These are phyloP conservation scores for Natator depressus DNA, from an alignment of 2,113 vertebrate genomes.

Conservation along the genomic window DNA sequence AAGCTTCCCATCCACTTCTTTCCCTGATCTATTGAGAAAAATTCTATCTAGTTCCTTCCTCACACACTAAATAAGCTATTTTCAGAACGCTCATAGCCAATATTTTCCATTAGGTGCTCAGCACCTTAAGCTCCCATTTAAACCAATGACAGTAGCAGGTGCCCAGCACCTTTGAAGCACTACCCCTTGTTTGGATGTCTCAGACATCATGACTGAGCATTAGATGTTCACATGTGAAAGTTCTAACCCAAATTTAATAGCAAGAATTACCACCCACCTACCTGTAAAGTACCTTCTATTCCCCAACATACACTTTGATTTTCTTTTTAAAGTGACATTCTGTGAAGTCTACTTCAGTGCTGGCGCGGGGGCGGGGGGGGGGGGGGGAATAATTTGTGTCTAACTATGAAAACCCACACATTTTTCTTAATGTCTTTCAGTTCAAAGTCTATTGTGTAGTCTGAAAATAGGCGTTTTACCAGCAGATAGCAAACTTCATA, in stretches of 20 bases:
- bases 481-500: slow-evolving; percentile 33
- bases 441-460: background rate
- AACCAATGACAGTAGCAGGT: background rate
- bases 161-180: background rate
- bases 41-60: background rate
- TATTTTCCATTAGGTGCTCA: background rate
- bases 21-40: background rate
- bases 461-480: slow-evolving; percentile 1
- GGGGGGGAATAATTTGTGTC: background rate
- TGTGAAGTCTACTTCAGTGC: background rate
- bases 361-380: background rate
- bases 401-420: slow-evolving; percentile 41
- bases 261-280: background rate
- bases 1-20: background rate
- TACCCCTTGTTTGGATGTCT: background rate
- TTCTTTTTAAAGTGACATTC: background rate
- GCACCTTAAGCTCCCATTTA: background rate
- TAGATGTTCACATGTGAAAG: background rate
- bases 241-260: background rate
- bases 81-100: background rate
- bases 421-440: background rate
- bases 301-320: background rate
- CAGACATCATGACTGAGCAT: background rate
- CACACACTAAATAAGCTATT: background rate
- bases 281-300: background rate